Evolutionary conservation across 2,113 vertebrate species (phyloP).

Genomic region (Ovibos moschatus): DNA sequence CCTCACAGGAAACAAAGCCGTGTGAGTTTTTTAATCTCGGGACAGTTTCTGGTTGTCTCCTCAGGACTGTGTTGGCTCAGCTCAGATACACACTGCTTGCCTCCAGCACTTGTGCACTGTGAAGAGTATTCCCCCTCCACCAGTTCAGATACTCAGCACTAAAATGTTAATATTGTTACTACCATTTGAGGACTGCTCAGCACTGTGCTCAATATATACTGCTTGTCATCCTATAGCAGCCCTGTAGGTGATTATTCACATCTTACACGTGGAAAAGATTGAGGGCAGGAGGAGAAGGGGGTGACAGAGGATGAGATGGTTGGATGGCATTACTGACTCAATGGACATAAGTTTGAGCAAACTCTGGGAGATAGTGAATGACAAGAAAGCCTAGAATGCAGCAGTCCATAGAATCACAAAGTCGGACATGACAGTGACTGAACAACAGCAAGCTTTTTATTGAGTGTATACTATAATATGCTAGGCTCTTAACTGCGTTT

Average conservation of each 20-base stretch:
- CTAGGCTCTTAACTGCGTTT: neutral
- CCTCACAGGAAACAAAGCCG: neutral
- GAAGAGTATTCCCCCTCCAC: neutral
- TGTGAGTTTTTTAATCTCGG: neutral
- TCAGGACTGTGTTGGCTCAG: neutral
- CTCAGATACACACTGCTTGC: neutral
- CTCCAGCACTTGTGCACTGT: neutral
- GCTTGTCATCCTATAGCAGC: neutral
- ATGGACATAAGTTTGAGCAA: neutral
- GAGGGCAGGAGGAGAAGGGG: neutral
- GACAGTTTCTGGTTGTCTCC: neutral
- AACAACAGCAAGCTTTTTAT: neutral
- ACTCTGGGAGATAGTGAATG: neutral
- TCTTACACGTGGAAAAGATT: neutral
- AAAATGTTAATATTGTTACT: neutral
- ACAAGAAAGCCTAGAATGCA: neutral
- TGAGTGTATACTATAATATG: neutral
- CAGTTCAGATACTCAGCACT: neutral
- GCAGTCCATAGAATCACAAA: neutral
- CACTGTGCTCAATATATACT: neutral
- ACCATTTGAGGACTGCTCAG: neutral
- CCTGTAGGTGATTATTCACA: neutral
- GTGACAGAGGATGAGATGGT: neutral
- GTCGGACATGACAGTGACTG: neutral
- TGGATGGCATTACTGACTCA: neutral